Evolutionary conservation across 2,113 vertebrate genomes (phyloP), one percentile per base, ranked within the genome.

Genomic region (Phalacrocorax aristotelis): DNA sequence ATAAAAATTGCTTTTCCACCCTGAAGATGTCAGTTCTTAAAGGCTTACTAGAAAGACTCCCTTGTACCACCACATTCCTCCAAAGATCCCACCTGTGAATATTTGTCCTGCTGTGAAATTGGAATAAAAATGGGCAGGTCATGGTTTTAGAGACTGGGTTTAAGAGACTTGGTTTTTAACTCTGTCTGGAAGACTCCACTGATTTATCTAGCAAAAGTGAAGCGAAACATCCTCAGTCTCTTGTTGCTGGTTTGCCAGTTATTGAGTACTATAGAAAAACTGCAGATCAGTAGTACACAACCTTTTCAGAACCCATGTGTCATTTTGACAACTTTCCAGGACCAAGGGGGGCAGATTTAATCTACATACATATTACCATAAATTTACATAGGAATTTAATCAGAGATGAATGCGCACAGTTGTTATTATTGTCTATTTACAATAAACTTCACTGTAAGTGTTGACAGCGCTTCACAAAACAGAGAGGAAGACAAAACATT

Each of bases 361-460:
- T 94, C 96, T 97, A 87, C 87, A 89, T 96, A 46, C 11, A 15
- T 36, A 97, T 97, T 97, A 96, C 69, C 96, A 95, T 94, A 96
- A 95, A 95, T 97, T 97, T 97, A 83, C 93, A 97, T 93, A 68
- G 96, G 93, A 95, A 94, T 89, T 74, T 89, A 97, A 94, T 93
- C 11, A 6, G 74, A 94, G 87, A 95, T 95, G 89, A 97, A 96
- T 97, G 91, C 18, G 26, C 27, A 13, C 89, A 95, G 93, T 96
- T 97, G 93, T 95, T 97, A 85, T 97, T 95, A 97, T 97, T 96
- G 97, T 96, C 89, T 97, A 97, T 97, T 97, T 97, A 97, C 96
- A 96, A 97, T 95, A 97, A 97, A 96, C 93, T 96, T 95, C 93
- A 95, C 92, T 93, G 89, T 94, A 93, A 96, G 92, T 96, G 93